Evolutionary conservation across 2,797 vertebrate genomes (phyloP).

Genomic region (Alauda arvensis): DNA sequence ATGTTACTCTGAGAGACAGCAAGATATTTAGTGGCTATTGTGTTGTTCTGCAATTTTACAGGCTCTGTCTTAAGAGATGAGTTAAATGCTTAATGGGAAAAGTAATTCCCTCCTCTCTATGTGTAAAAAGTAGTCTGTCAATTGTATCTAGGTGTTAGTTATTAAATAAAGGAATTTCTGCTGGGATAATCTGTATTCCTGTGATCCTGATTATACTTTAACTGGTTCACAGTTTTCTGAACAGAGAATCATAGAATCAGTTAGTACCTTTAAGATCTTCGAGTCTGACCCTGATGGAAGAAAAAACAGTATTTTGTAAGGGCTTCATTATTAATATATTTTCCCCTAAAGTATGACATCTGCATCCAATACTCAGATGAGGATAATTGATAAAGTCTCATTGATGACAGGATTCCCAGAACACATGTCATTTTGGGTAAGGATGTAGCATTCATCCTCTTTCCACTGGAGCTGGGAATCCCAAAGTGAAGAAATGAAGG

Average conservation of each 20-base stretch:
- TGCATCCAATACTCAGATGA: background rate
- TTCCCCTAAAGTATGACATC: background rate
- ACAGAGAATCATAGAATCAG: background rate
- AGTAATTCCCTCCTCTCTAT: background rate
- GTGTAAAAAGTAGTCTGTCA: background rate
- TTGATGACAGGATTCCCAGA: background rate
- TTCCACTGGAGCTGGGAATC: background rate
- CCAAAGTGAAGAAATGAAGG: background rate
- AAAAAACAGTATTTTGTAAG: background rate
- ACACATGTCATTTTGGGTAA: background rate
- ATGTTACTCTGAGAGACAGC: background rate
- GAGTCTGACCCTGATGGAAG: background rate
- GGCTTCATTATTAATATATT: background rate
- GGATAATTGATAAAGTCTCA: background rate
- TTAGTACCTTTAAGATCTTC: background rate
- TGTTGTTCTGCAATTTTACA: background rate
- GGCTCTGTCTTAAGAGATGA: background rate
- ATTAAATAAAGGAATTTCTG: slow-evolving; percentile 41
- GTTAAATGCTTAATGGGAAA: background rate
- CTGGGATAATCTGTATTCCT: background rate
- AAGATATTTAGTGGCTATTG: background rate
- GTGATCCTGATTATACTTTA: background rate
- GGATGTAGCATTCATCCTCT: background rate
- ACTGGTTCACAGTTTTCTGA: background rate
- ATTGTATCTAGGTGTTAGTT: background rate